Base-by-base conservation (phyloP, 2,113 vertebrate species). In the Rutilus rutilus region DNA sequence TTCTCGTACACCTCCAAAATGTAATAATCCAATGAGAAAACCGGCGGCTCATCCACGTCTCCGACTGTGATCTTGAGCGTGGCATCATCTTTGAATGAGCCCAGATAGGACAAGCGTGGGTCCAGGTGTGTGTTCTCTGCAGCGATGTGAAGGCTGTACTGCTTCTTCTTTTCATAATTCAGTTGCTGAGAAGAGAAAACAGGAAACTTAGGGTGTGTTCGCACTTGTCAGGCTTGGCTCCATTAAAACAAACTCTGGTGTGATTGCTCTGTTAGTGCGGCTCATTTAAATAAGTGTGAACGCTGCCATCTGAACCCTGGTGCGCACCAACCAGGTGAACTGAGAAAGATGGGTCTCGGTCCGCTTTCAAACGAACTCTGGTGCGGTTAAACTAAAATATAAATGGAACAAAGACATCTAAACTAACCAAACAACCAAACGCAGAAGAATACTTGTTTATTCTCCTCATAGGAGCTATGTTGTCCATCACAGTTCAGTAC, bases 111-210 rank as follows among this genome's bases (percentile, higher is more conserved):
- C 90, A 97, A 99, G 12, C 96, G 97, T 82, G 96, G 96, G 88
- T 99, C 98, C 86, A 96, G 88, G 15, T 99, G 97, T 39, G 97
- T 97, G 67, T 99, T 99, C n/a, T 93, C 95, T 62, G 97, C 98
- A 92, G 98, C 96, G n/a, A 99, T 99, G 90, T 97, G 97, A 67
- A 99, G 96, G 0, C 95, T 97, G 86, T 99, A 99, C 6, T 96
- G 95, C 91, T 96, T 98, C 96, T 98, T 99, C 86, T 97, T 97
- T 93, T 99, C 98, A 75, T 97, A 99, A 93, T 99, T 98, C 88
- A 99, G 94, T 1, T 96, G 96, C 98, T 99, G 93, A 88, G 64
- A 89, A 87, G 33, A 84, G 60, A 91, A 91, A 27, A 85, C 54
- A 23, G 14, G 4, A 64, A 25, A 47, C 54, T 57, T 57, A 57